These are phyloP conservation scores for Acanthococcus lagerstroemiae DNA, from an alignment of 2,888 invertebrate genomes.

Conservation along the genomic window DNA sequence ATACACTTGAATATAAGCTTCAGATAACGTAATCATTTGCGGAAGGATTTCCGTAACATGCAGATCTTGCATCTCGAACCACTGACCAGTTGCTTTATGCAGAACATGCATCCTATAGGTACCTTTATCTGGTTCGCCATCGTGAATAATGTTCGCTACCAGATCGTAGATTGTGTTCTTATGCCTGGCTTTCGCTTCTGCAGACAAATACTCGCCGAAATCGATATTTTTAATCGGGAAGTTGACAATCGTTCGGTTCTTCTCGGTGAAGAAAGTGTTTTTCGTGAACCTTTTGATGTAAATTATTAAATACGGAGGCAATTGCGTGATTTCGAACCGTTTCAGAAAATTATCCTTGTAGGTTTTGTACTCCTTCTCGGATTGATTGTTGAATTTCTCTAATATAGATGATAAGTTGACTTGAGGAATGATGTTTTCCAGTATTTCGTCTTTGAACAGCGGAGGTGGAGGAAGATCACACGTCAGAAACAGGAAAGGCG, in stretches of 20 bases:
- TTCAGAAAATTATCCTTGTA: slow-evolving; percentile 98
- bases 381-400: slow-evolving; percentile 89
- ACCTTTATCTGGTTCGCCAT: slow-evolving; percentile 90
- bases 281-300: slow-evolving; percentile 97
- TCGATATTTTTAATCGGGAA: slow-evolving; percentile 98
- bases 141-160: slow-evolving; percentile 98
- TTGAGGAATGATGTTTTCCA: slow-evolving; percentile 98
- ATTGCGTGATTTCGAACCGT: slow-evolving; percentile 83
- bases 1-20: slow-evolving; percentile 87
- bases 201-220: slow-evolving; percentile 86
- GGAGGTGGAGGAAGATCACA: slow-evolving; percentile 97
- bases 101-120: slow-evolving; percentile 39
- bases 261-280: slow-evolving; percentile 97
- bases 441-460: slow-evolving; percentile 90
- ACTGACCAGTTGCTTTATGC: slow-evolving; percentile 63
- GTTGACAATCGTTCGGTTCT: slow-evolving; percentile 99
- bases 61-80: slow-evolving; percentile 87
- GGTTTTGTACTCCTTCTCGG: slow-evolving; percentile 97
- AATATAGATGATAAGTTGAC: slow-evolving; percentile 88
- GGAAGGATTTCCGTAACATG: slow-evolving; percentile 97
- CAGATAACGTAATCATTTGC: slow-evolving; percentile 98
- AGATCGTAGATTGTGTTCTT: slow-evolving; percentile 86
- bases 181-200: slow-evolving; percentile 66
- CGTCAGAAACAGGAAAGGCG: slow-evolving; percentile 90
- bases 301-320: slow-evolving; percentile 90